Base-by-base conservation (phyloP, 1,140 invertebrate genomes). In the Globodera rostochiensis region DNA sequence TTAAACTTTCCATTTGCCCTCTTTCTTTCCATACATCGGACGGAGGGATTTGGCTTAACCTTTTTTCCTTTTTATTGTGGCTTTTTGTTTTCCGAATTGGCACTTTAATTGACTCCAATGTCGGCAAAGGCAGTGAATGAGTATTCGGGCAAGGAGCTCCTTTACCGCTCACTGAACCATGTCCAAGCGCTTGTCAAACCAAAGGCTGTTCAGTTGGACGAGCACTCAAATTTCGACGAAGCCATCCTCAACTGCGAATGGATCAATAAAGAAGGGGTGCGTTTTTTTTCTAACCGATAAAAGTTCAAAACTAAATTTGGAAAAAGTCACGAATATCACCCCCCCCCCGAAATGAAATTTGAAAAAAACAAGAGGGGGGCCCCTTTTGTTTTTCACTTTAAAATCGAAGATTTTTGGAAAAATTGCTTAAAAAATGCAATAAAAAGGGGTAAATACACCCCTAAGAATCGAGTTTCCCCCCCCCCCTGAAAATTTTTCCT, bases 91-190 rank as follows among this genome's bases (percentile, higher is more conserved):
- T 49, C 21, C 21, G 8, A 36, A 67, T 76, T 76, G 21, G n/a
- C 36, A 71, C 36, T 45, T 71, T 71, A 36, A 47, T 71, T 71
- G 25, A 45, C 46, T 45, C 69, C 69, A 53, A 99, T 99, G 97
- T 97, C 97, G 83, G 97, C 97, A 21, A 98, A 98, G 92, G 96
- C 96, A 75, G 97, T 99, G 86, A 93, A 94, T 87, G 97, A 99
- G 92, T 95, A 94, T 67, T 95, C 95, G 73, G 97, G 97, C 71
- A 99, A 99, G 91, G 93, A 94, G 87, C 92, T 98, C 11, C 93
- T 99, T 67, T 97, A 97, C 90, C 93, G 94, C 79, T 93, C 94
- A 90, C 92, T 98, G 82, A 91, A 92, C 19, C 79, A 90, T 1
- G 92, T 92, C 15, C 93, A 93, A 49, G 92, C 93, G 36, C 93